These are phyloP conservation scores for Ditylenchus dipsaci DNA, from an alignment of 1,140 invertebrate genomes.

Conservation along the genomic window DNA sequence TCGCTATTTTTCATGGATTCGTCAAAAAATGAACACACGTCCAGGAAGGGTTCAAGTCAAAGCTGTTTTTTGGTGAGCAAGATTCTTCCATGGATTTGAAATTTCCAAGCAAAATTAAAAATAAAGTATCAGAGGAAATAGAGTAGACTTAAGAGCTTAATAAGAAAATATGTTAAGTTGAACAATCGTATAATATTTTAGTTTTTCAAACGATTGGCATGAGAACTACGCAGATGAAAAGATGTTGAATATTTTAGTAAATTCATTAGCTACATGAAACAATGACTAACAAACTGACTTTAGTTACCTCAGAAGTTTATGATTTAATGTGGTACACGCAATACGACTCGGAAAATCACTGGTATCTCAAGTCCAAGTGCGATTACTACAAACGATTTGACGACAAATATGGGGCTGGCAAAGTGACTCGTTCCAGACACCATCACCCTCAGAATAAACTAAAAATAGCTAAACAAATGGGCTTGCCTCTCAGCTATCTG, in stretches of 20 bases:
- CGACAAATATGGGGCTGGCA: neutral
- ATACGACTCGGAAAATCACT: neutral
- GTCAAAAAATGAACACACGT: neutral
- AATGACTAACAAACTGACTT: no score
- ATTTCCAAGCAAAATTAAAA: neutral
- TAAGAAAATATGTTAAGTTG: neutral
- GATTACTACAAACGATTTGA: neutral
- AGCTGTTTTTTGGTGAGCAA: neutral
- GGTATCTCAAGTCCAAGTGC: neutral
- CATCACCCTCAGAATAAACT: no score
- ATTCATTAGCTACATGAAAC: no score
- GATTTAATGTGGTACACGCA: no score
- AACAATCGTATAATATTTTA: neutral
- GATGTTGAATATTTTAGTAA: no score
- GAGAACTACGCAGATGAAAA: constrained; percentile 1
- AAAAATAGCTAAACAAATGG: no score
- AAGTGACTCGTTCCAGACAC: neutral
- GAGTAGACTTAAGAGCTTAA: no score
- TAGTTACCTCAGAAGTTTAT: no score
- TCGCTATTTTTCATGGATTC: neutral
- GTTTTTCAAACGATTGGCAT: neutral
- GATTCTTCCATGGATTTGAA: neutral
- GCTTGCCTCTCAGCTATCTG: no score
- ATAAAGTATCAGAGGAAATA: neutral
- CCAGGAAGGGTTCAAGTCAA: neutral